These are phyloP conservation scores for Chalcosyrphus nemorum DNA, from an alignment of 2,888 invertebrate species.

Conservation along the genomic window DNA sequence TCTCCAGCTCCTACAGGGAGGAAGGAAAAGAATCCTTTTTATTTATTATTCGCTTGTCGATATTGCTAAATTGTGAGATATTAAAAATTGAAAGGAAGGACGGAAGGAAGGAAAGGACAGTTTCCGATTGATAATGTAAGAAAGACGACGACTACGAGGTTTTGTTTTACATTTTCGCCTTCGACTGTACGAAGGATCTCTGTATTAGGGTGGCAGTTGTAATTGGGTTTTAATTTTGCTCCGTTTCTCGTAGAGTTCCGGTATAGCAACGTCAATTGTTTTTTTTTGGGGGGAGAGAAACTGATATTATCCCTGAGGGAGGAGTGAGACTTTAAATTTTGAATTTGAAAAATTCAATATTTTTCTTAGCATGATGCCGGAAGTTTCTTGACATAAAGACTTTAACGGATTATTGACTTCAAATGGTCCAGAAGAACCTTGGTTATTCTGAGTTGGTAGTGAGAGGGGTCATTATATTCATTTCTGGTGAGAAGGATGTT, in stretches of 20 bases:
- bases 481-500: no score
- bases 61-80: slow-evolving; percentile 58
- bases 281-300: neutral
- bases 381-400: neutral
- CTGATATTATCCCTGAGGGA: neutral
- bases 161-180: slow-evolving; percentile 51
- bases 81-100: slow-evolving; percentile 48
- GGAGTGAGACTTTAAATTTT: neutral
- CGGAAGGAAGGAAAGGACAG: slow-evolving; percentile 59
- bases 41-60: neutral
- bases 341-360: neutral
- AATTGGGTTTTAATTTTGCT: slow-evolving; percentile 64
- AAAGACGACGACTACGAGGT: slow-evolving; percentile 37
- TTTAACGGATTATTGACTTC: neutral
- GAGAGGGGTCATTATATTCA: no score
- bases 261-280: no score
- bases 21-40: slow-evolving; percentile 18
- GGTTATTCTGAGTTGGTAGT: no score
- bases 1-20: no score
- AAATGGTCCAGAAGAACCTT: no score
- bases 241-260: slow-evolving; percentile 5
- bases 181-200: slow-evolving; percentile 4
- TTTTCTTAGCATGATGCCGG: neutral
- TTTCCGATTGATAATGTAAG: slow-evolving; percentile 64
- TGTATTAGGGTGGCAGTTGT: slow-evolving; percentile 16